Percentiles rank a stretch among this genome's conserved stretches.
These are phyloP conservation scores for Cephalopachus bancanus DNA, from an alignment of 2,797 vertebrate species.

Conservation along the genomic window DNA sequence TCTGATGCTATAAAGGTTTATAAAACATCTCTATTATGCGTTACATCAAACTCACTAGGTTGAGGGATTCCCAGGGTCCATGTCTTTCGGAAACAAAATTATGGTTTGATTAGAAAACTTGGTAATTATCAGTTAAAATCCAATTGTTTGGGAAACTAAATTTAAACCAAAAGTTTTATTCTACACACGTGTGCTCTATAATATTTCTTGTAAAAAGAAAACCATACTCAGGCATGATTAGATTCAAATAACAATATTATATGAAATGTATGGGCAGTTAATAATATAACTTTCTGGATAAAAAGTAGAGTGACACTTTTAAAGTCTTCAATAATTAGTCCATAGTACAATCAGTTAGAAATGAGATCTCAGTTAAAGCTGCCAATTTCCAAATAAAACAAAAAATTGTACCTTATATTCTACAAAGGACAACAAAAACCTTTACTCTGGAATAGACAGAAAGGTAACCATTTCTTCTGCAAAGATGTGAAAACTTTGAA, in stretches of 20 bases:
- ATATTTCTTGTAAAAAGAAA: not conserved
- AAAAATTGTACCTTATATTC: not conserved
- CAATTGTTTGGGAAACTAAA: not conserved
- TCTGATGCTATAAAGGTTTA: not conserved
- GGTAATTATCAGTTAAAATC: not conserved
- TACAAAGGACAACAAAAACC: not conserved
- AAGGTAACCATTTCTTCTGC: not conserved
- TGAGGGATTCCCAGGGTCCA: not conserved
- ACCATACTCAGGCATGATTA: not conserved
- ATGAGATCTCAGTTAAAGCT: not conserved
- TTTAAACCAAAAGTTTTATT: not conserved
- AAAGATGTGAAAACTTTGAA: constrained; percentile 70
- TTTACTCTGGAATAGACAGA: not conserved
- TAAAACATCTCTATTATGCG: not conserved
- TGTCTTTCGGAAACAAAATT: not conserved
- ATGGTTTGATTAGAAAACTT: constrained; percentile 16
- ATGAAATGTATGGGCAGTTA: not conserved
- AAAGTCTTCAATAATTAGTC: not conserved
- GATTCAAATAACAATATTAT: not conserved
- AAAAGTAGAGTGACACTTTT: not conserved
- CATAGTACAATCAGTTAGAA: not conserved
- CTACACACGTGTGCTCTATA: not conserved
- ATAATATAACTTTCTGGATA: not conserved
- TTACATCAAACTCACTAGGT: not conserved
- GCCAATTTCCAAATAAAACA: not conserved